Conservation (phyloP, 2,797 vertebrate species). For the Sebastes umbrosus region DNA sequence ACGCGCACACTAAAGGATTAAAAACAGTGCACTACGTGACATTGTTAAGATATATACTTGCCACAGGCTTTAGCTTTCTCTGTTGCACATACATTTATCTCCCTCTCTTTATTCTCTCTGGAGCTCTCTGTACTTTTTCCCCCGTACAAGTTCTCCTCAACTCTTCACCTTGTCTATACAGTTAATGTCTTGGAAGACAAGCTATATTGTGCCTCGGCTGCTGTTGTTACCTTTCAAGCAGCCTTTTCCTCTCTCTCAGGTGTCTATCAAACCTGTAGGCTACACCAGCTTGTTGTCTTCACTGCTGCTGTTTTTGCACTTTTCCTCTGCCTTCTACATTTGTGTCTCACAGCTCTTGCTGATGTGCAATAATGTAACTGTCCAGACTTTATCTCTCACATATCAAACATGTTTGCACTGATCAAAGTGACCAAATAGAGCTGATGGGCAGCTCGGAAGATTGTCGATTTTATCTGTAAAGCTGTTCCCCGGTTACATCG, state of each 20-base stretch:
- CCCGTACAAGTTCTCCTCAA: neutral
- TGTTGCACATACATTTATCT: neutral
- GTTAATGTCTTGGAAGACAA: neutral
- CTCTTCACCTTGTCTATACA: neutral
- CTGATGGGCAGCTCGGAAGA: constrained; percentile 1
- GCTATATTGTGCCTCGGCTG: neutral
- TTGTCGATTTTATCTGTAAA: constrained; percentile 25
- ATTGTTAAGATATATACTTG: constrained; percentile 3
- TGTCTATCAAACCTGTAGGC: constrained; percentile 9
- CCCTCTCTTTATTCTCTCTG: neutral
- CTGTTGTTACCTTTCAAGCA: constrained; percentile 18
- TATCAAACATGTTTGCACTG: constrained; percentile 22
- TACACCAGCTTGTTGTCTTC: constrained; percentile 7
- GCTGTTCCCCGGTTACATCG: neutral
- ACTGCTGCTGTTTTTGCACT: neutral
- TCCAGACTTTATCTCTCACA: constrained; percentile 3
- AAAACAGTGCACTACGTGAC: neutral
- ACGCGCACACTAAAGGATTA: neutral
- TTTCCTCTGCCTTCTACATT: neutral
- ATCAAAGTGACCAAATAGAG: constrained; percentile 25
- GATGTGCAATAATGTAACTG: constrained; percentile 8
- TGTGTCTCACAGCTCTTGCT: neutral
- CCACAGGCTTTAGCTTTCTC: constrained; percentile 4
- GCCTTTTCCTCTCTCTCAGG: constrained; percentile 7
- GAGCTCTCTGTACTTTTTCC: neutral